These are phyloP conservation scores for Urocitellus parryii DNA, from an alignment of 2,113 vertebrate genomes.

Conservation along the genomic window DNA sequence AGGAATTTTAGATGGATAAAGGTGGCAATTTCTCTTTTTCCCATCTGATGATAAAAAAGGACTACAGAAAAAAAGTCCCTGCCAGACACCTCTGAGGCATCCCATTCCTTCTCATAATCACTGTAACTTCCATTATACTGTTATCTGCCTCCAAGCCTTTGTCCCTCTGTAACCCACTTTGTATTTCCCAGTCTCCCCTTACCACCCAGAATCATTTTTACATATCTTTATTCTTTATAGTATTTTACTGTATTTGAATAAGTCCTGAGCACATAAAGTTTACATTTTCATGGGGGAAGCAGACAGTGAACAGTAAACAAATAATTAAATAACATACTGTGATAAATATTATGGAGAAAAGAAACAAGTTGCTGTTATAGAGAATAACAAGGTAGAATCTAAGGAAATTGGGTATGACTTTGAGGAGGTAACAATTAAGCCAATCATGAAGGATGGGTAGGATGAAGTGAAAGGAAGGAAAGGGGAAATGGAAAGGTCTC, in stretches of 20 bases:
- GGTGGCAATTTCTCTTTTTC: background rate
- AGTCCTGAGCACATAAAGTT: background rate
- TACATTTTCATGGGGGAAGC: background rate
- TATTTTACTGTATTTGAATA: background rate
- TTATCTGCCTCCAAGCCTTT: background rate
- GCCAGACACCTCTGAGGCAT: background rate
- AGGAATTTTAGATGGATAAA: background rate
- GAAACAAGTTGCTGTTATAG: background rate
- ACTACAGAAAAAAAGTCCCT: background rate
- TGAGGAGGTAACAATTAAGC: background rate
- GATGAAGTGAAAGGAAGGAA: background rate
- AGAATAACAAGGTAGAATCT: background rate
- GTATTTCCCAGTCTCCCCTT: background rate
- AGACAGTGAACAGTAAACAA: background rate
- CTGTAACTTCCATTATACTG: background rate
- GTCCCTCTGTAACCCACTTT: background rate
- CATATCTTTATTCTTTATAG: background rate
- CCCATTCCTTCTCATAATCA: background rate
- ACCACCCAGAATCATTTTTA: background rate
- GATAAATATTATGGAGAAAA: background rate
- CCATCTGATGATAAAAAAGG: background rate
- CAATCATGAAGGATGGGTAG: background rate
- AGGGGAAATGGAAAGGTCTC: background rate
- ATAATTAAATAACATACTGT: background rate
- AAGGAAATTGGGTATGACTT: background rate